Evolutionary conservation across 2,797 vertebrate species (phyloP), one percentile per base, ranked within the genome.

Genomic region (Phataginus tetradactyla): DNA sequence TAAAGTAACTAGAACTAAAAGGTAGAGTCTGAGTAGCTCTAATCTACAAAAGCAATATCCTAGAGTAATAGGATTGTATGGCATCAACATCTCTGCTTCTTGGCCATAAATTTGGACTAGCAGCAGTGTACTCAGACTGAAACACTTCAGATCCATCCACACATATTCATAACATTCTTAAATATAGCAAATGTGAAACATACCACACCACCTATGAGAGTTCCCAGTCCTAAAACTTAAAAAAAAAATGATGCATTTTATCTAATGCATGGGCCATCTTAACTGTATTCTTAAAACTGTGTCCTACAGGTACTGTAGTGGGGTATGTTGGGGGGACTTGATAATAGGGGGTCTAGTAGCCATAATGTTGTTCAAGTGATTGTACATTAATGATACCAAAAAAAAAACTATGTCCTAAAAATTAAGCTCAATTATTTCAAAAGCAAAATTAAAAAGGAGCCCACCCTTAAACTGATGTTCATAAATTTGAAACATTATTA

Each of bases 1-100:
- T 94, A 93, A 88, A 97, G 72, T 81, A 97, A 94, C 55, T 87
- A 71, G 20, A 90, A 86, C 42, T 86, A 68, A 96, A 94, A 84
- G 59, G 42, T 74, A 87, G 79, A 88, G 25, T 64, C n/a, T 83
- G 45, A 85, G 37, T 68, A 88, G 66, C 66, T 90, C n/a, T 85
- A 78, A 93, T 87, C 84, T 77, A 91, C 81, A 95, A 96, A 92
- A 93, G 78, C 42, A 75, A 81, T 66, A 83, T 49, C 32, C 61
- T 92, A 93, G 71, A 93, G 95, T 87, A 92, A 96, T 86, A 90
- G 27, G 59, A 89, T 39, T 49, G 23, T 10, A 66, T 32, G 51
- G 8, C 14, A 78, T 90, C 66, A 42, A 61, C n/a, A 83, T 88
- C 55, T 92, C 96, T 87, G 51, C 57, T 83, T 39, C 45, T 34